Evolutionary conservation across 2,888 invertebrate species (phyloP), one percentile per base, ranked within the genome.

Genomic region (Aelia acuminata): DNA sequence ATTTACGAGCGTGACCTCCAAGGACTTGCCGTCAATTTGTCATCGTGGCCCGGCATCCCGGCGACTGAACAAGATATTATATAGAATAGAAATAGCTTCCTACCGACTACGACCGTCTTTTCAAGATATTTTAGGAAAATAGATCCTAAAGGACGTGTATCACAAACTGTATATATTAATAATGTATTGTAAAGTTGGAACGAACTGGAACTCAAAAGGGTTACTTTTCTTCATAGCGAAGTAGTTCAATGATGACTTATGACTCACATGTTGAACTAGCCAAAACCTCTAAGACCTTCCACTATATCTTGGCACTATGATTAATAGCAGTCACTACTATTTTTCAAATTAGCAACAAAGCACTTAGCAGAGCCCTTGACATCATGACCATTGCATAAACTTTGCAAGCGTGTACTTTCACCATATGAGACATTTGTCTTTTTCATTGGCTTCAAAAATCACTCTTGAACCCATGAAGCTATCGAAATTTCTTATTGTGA

Each of bases 1-100:
- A 22, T 80, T 39, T 80, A 43, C 39, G 80, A 43, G 43, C 75
- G 75, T 75, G 75, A 22, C 35, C 75, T 75, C 39, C 75, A 35
- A 11, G 1, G 13, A 2, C 75, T 70, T 35, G 75, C 8, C 75
- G 10, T 80, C 43, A 80, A 80, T 80, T 80, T 80, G 80, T 80
- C 80, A 80, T 43, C 43, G 43, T 22, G 10, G 20, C 13, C 43
- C 15, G 43, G 43, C 11, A 10, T 4, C 22, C 43, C 39, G n/a
- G 43, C 43, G 80, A 47, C 43, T 13, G 7, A 11, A 15, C 13
- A 35, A 47, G 7, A 43, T 43, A 43, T 80, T 43, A 35, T 70
- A 18, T 5, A 35, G 35, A 35, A 31, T 70, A 35, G 63, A 35
- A 70, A 31, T 70, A 31, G 1, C 35, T 35, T 26, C 26, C 26